Conservation (phyloP, 2,888 invertebrate species). For the Gisinianus flammeolus region DNA sequence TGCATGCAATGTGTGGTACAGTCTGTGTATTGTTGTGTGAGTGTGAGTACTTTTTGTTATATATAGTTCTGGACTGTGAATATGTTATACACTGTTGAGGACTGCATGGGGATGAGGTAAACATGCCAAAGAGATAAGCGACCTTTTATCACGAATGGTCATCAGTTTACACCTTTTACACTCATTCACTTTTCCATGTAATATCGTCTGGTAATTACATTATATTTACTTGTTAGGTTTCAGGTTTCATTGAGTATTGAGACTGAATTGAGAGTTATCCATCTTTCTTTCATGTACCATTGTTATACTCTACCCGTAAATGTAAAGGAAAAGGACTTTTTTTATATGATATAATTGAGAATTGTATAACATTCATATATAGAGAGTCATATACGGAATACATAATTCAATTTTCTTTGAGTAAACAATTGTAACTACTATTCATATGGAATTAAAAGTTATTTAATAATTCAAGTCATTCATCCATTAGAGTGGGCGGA, state of each 20-base stretch:
- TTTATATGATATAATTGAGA: background rate
- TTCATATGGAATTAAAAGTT: constrained; percentile 7
- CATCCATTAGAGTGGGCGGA: background rate
- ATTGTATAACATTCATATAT: background rate
- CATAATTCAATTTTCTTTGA: background rate
- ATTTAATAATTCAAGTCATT: constrained; percentile 14
- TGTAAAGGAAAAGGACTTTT: background rate
- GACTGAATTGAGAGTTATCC: too few relatives aligned
- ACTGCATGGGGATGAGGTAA: too few relatives aligned
- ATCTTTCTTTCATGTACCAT: too few relatives aligned
- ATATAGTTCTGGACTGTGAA: too few relatives aligned
- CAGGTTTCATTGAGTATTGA: background rate
- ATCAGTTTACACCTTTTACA: constrained; percentile 35
- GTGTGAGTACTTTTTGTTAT: too few relatives aligned
- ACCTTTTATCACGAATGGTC: constrained; percentile 45
- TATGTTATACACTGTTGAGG: too few relatives aligned
- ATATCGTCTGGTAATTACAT: background rate
- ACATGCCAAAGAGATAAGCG: constrained; percentile 3
- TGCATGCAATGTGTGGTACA: too few relatives aligned
- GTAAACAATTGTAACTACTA: background rate
- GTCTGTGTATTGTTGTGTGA: too few relatives aligned
- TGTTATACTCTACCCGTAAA: background rate
- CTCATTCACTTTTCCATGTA: background rate
- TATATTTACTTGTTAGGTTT: background rate
- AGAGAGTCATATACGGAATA: background rate